A percentile compares a stretch with the other conserved stretches of the same genome.
phyloP scores from a whole-genome alignment of 2,113 vertebrate genomes.

The Bombycilla garrulus region DNA sequence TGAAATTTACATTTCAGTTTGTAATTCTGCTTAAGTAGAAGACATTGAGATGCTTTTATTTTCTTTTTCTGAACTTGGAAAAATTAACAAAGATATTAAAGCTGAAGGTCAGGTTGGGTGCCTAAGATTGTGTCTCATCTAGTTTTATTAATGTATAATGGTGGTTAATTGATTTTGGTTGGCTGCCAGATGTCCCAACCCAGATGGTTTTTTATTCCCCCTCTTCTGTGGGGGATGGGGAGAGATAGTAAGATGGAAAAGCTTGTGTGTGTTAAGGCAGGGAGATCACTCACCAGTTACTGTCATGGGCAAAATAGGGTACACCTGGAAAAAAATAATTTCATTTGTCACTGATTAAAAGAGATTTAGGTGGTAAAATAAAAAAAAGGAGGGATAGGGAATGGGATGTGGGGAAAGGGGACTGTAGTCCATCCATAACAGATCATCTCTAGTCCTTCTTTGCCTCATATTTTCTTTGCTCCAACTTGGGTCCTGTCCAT shows the following conservation, averaged over 20 bases:
- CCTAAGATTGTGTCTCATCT: not conserved
- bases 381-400: rapidly evolving
- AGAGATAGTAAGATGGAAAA: not conserved
- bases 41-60: not conserved
- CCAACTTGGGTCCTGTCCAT: rapidly evolving
- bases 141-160: not conserved
- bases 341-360: not conserved
- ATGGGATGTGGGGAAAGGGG: rapidly evolving
- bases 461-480: not conserved
- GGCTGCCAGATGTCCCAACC: rapidly evolving
- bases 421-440: not conserved
- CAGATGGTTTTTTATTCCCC: rapidly evolving
- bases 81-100: not conserved
- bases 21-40: not conserved
- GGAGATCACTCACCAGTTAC: not conserved
- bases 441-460: not conserved
- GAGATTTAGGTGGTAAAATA: not conserved
- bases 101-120: not conserved
- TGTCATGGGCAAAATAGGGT: not conserved
- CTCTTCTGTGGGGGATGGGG: rapidly evolving
- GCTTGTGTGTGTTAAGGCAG: not conserved
- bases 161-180: not conserved
- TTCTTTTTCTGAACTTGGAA: not conserved
- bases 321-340: not conserved
- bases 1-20: not conserved